phyloP scores from a whole-genome alignment of 2,113 vertebrate species.

The Bos taurus region DNA sequence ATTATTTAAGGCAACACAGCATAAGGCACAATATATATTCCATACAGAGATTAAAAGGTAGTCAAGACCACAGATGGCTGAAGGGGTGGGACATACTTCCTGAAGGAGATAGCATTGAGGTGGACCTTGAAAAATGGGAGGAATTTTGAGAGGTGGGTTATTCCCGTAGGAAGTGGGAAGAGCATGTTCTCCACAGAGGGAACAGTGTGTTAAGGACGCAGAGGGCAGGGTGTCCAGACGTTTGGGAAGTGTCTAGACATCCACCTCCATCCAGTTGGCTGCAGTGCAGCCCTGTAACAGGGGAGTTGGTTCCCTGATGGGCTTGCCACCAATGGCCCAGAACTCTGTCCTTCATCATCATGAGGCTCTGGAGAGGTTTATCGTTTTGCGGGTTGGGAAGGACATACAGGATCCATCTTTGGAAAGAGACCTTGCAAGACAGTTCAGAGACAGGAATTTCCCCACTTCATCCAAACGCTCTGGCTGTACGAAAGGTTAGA shows the following conservation, averaged over 20 bases:
- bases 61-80: background rate
- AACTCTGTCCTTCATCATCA: background rate
- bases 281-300: background rate
- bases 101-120: background rate
- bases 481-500: slow-evolving; percentile 41
- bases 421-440: background rate
- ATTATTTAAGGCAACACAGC: background rate
- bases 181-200: background rate
- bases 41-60: background rate
- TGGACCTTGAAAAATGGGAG: background rate
- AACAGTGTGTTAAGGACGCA: background rate
- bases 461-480: background rate
- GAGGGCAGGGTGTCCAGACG: background rate
- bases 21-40: background rate
- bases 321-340: background rate
- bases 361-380: background rate
- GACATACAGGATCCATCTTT: background rate
- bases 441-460: background rate
- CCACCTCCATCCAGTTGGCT: background rate
- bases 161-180: background rate
- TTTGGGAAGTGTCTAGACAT: background rate
- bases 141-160: background rate
- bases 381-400: background rate
- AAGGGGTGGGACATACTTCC: background rate
- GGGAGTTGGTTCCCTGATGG: too few species aligned